Percentiles rank a stretch among this genome's conserved stretches.
Conservation (phyloP, 2,888 invertebrate species). For the Rhamnusium bicolor region DNA sequence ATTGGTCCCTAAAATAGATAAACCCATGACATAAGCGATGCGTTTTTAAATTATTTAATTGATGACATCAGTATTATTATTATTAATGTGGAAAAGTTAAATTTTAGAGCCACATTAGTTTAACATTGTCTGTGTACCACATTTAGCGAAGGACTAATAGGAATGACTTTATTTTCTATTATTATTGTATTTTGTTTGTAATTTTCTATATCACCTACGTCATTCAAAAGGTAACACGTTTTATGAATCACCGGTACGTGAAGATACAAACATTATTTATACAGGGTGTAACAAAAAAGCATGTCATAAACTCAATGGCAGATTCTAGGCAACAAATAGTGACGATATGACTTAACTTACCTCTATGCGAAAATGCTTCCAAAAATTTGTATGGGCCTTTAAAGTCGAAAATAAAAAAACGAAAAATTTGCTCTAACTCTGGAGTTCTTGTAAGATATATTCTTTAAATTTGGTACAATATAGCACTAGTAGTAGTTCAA, state of each 20-base stretch:
- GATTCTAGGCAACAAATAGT: no score
- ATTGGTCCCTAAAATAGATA: conserved; percentile 26
- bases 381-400: no score
- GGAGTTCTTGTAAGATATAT: no score
- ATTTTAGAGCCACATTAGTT: conserved; percentile 13
- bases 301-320: no score
- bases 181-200: background rate
- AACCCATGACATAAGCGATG: conserved; percentile 29
- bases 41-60: conserved; percentile 34
- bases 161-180: background rate
- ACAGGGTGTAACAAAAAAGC: no score
- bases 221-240: background rate
- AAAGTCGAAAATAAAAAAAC: no score
- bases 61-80: conserved; percentile 31
- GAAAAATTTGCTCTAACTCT: no score
- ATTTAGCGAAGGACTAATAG: background rate
- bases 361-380: no score
- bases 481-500: no score
- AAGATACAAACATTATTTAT: no score
- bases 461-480: no score
- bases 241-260: background rate
- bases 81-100: conserved; percentile 12
- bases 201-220: background rate
- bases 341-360: no score
- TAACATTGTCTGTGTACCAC: background rate